These are phyloP conservation scores for Pasiphila rectangulata DNA, from an alignment of 2,888 invertebrate genomes.

Conservation along the genomic window DNA sequence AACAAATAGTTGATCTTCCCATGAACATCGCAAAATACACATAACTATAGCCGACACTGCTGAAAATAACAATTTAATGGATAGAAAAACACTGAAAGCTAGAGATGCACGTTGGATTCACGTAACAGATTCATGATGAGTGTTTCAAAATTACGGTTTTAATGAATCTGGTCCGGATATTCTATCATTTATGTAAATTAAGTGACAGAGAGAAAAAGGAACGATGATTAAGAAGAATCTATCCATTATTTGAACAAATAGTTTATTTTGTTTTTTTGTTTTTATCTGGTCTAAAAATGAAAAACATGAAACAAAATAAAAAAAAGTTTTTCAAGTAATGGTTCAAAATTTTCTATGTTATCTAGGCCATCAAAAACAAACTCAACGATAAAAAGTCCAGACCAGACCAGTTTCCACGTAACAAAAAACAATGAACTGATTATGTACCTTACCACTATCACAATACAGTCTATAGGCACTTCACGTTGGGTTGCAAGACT, in stretches of 20 bases:
- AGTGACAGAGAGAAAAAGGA: too few species aligned
- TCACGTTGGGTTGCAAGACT: conserved; percentile 25
- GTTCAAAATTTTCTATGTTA: too few species aligned
- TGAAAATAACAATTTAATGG: conserved; percentile 64
- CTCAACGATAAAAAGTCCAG: neutral
- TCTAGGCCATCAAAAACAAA: neutral
- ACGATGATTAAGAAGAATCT: too few species aligned
- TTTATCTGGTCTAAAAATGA: too few species aligned
- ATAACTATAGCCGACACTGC: conserved; percentile 68
- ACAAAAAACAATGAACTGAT: conserved; percentile 8
- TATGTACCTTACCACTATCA: conserved; percentile 31
- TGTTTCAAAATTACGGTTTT: too few species aligned
- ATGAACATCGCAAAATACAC: conserved; percentile 66
- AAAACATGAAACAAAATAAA: neutral
- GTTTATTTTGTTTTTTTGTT: too few species aligned
- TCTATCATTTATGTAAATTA: too few species aligned
- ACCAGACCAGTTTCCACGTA: neutral
- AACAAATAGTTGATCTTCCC: conserved; percentile 49
- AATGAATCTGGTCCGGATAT: conserved; percentile 10
- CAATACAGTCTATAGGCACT: conserved; percentile 31
- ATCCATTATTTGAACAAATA: too few species aligned
- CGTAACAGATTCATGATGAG: neutral
- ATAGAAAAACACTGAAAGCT: conserved; percentile 55
- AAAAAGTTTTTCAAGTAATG: too few species aligned
- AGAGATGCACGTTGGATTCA: conserved; percentile 35